Percentiles rank a stretch among this genome's conserved stretches.
Evolutionary conservation across 2,888 invertebrate genomes (phyloP).

Genomic region (Athrips mouffetella): DNA sequence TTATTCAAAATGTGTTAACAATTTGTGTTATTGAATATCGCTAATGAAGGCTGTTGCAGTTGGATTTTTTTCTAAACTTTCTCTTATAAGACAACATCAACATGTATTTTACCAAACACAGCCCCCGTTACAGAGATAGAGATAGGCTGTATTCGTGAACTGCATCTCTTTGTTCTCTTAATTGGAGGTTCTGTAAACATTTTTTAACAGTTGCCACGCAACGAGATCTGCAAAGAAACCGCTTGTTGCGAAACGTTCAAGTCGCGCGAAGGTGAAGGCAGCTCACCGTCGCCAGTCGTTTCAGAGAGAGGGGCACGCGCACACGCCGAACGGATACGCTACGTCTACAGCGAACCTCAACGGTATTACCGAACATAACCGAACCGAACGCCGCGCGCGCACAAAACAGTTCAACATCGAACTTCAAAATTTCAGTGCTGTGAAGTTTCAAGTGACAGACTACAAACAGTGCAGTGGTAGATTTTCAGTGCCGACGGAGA

Average conservation of each 20-base stretch:
- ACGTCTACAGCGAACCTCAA: too few relatives aligned
- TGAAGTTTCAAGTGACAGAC: conserved; percentile 20
- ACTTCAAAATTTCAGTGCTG: conserved; percentile 30
- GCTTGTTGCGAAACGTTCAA: conserved; percentile 68
- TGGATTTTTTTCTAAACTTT: too few relatives aligned
- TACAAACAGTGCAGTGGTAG: conserved; percentile 52
- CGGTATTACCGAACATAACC: too few relatives aligned
- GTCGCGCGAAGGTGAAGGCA: conserved; percentile 58
- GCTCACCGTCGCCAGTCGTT: conserved; percentile 62
- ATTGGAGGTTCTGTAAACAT: conserved; percentile 23
- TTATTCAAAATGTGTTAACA: too few relatives aligned
- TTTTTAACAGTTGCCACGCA: conserved; percentile 67
- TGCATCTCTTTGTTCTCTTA: conserved; percentile 16
- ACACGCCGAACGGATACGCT: conserved; percentile 43
- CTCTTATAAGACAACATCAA: too few relatives aligned
- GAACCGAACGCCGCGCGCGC: conserved; percentile 40
- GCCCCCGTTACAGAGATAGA: not conserved
- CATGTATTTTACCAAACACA: too few relatives aligned
- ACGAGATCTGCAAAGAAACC: conserved; percentile 69
- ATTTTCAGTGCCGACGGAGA: conserved; percentile 34
- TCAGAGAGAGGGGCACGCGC: conserved; percentile 56
- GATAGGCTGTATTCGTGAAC: not conserved
- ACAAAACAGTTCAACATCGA: conserved; percentile 34
- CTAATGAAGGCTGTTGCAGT: too few relatives aligned
- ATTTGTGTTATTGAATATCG: too few relatives aligned